These are phyloP conservation scores for Corvus cornix DNA, from an alignment of 2,113 vertebrate genomes.

Conservation along the genomic window DNA sequence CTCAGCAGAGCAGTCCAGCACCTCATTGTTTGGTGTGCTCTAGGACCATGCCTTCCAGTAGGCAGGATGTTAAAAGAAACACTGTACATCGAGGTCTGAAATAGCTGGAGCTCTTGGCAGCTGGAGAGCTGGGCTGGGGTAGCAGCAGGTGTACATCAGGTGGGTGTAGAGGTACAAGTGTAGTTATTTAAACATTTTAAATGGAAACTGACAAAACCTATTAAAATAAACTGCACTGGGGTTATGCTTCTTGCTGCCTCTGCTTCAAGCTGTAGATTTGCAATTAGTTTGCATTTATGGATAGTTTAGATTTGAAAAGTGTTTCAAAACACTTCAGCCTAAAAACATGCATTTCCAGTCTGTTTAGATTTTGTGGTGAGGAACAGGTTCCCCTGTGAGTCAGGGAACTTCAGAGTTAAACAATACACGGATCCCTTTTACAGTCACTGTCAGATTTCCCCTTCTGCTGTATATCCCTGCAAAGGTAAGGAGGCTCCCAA, in stretches of 20 bases:
- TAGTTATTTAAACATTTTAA: background rate
- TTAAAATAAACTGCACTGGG: background rate
- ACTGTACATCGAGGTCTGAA: accelerated
- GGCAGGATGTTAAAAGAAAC: background rate
- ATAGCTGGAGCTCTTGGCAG: background rate
- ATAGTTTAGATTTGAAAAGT: background rate
- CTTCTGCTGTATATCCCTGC: background rate
- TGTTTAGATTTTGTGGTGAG: background rate
- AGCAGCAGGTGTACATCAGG: background rate
- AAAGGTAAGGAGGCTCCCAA: background rate
- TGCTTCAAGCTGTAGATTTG: background rate
- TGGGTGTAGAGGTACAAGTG: accelerated
- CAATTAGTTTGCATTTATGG: background rate
- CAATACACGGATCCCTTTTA: background rate
- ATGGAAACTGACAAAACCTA: background rate
- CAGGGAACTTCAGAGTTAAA: background rate
- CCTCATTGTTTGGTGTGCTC: accelerated
- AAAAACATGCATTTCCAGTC: background rate
- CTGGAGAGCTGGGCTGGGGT: background rate
- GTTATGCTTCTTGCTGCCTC: background rate
- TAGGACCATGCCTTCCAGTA: background rate
- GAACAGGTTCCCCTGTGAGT: background rate
- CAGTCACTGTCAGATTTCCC: background rate
- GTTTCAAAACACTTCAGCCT: background rate
- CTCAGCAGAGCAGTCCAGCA: accelerated